phyloP scores from a whole-genome alignment of 1,140 invertebrate species.

The Helicoverpa armigera region DNA sequence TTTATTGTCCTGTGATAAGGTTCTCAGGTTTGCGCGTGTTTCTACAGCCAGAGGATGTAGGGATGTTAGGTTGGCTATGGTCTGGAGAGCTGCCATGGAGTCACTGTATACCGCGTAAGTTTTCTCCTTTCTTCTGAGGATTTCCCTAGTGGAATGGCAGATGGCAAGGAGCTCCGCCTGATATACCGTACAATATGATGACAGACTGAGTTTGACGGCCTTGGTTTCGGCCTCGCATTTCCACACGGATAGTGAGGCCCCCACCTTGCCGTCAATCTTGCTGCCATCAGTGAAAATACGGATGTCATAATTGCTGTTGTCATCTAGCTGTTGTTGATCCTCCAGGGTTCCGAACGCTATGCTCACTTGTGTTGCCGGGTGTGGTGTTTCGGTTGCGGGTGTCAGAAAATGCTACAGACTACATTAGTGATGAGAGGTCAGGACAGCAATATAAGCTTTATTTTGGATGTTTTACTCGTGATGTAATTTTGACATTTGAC shows the following conservation, averaged over 20 bases:
- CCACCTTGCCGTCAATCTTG: conserved; percentile 41
- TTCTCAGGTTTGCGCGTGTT: no score
- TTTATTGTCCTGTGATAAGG: no score
- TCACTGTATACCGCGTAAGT: conserved; percentile 44
- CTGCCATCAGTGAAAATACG: conserved; percentile 54
- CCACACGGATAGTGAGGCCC: conserved; percentile 49
- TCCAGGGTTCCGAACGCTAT: conserved; percentile 16
- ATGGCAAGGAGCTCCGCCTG: conserved; percentile 54
- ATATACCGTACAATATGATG: conserved; percentile 51
- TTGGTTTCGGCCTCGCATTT: conserved; percentile 22
- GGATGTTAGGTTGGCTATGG: background rate
- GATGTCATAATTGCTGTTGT: background rate
- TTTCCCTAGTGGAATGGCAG: background rate
- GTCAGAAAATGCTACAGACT: no score
- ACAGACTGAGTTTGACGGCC: conserved; percentile 34
- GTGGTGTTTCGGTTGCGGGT: background rate
- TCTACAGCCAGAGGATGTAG: conserved; percentile 50
- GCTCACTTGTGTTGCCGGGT: conserved; percentile 18
- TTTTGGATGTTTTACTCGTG: no score
- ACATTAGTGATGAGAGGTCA: no score
- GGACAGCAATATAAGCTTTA: no score
- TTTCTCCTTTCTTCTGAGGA: background rate
- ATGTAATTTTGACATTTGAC: no score
- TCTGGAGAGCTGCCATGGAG: conserved; percentile 55
- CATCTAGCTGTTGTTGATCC: background rate